Evolutionary conservation across 2,113 vertebrate genomes (phyloP).

Genomic region (Platycercus adscitus): DNA sequence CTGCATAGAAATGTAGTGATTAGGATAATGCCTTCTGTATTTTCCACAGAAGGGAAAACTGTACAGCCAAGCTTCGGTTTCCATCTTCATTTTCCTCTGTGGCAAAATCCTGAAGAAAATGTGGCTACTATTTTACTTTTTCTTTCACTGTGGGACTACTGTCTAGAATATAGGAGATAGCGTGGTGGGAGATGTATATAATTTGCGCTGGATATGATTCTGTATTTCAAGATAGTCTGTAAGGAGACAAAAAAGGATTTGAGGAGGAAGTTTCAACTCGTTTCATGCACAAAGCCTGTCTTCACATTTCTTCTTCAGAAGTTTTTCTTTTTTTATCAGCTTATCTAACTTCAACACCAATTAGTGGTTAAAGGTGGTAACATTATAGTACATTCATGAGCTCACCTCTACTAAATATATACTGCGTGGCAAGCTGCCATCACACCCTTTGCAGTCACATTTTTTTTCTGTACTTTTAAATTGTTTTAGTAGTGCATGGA

Average conservation of each 20-base stretch:
- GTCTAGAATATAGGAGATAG: neutral
- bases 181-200: neutral
- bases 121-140: neutral
- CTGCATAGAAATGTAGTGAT: neutral
- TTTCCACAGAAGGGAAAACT: neutral
- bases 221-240: neutral
- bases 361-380: neutral
- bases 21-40: neutral
- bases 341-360: neutral
- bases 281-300: neutral
- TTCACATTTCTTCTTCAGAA: neutral
- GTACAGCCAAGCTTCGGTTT: neutral
- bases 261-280: neutral
- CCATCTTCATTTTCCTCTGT: neutral
- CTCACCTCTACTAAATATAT: neutral
- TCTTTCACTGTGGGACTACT: neutral
- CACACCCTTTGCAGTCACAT: neutral
- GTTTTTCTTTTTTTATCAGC: neutral
- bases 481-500: constrained; percentile 7
- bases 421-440: constrained; percentile 12
- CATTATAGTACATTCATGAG: neutral
- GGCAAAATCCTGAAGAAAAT: neutral
- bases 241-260: neutral
- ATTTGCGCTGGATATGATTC: neutral
- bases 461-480: constrained; percentile 24